Evolutionary conservation across 64 coral and sea anemone genomes (phyloP).

Genomic region (Anthopleura sola): DNA sequence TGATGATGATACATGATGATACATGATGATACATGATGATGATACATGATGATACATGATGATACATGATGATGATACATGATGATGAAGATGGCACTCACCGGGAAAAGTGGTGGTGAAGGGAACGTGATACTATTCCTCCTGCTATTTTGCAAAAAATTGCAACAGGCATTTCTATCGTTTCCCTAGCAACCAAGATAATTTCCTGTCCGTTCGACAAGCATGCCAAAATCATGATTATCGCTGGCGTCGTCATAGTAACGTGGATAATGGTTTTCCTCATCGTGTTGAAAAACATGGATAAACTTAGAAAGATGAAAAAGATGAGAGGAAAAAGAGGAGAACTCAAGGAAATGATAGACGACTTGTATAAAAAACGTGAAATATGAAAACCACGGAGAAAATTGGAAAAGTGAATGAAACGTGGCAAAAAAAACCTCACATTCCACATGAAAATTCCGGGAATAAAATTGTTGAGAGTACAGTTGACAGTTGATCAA

Average conservation of each 20-base stretch:
- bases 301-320: not conserved
- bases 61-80: too few species aligned
- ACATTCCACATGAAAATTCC: too few species aligned
- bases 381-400: not conserved
- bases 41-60: too few species aligned
- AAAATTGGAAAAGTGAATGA: not conserved
- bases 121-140: too few species aligned
- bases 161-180: not conserved
- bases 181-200: not conserved
- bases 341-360: conserved; percentile 16
- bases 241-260: conserved; percentile 3
- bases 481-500: too few species aligned
- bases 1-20: too few species aligned
- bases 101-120: too few species aligned
- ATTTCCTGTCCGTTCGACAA: not conserved
- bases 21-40: too few species aligned
- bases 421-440: not conserved
- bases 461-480: too few species aligned
- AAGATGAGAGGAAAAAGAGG: conserved; percentile 12
- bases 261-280: conserved; percentile 6
- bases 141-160: not conserved
- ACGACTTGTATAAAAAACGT: not conserved
- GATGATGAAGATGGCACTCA: too few species aligned
- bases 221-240: not conserved
- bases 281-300: conserved; percentile 18